Percentiles rank a stretch among this genome's conserved stretches.
These are phyloP conservation scores for Gobio gobio DNA, from an alignment of 2,113 vertebrate species.

Conservation along the genomic window DNA sequence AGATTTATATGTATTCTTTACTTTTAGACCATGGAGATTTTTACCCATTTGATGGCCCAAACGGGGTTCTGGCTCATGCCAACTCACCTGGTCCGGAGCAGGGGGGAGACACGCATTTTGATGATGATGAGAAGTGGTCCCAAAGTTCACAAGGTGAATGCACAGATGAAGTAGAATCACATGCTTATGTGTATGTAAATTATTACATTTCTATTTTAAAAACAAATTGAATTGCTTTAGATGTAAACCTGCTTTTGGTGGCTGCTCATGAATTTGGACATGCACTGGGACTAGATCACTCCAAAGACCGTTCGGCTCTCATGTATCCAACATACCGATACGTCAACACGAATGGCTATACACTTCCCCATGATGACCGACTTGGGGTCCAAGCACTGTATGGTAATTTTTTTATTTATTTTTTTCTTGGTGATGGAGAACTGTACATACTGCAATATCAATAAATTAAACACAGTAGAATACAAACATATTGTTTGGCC, in stretches of 20 bases:
- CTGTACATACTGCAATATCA: neutral
- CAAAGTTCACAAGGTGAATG: slow-evolving; percentile 63
- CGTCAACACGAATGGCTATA: slow-evolving; percentile 65
- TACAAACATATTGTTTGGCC: neutral
- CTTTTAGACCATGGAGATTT: slow-evolving; percentile 74
- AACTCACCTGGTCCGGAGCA: slow-evolving; percentile 67
- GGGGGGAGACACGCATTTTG: slow-evolving; percentile 79
- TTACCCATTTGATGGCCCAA: slow-evolving; percentile 73
- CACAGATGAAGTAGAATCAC: neutral
- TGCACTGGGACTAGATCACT: slow-evolving; percentile 83
- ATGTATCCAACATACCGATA: slow-evolving; percentile 80
- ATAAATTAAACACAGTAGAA: neutral
- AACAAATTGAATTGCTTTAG: slow-evolving; percentile 61
- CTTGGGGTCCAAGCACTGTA: slow-evolving; percentile 81
- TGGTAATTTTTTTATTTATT: slow-evolving; percentile 62
- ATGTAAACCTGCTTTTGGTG: slow-evolving; percentile 79
- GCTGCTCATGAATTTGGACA: slow-evolving; percentile 86
- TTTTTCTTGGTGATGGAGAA: neutral
- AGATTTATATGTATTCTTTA: too few relatives aligned
- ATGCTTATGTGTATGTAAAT: neutral
- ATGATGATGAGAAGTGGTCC: slow-evolving; percentile 78
- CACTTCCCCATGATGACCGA: slow-evolving; percentile 78
- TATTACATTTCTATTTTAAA: neutral
- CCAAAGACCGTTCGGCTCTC: slow-evolving; percentile 69
- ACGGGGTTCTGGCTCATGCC: slow-evolving; percentile 74